These are phyloP conservation scores for Phycodurus eques DNA, from an alignment of 2,113 vertebrate species.

Conservation along the genomic window DNA sequence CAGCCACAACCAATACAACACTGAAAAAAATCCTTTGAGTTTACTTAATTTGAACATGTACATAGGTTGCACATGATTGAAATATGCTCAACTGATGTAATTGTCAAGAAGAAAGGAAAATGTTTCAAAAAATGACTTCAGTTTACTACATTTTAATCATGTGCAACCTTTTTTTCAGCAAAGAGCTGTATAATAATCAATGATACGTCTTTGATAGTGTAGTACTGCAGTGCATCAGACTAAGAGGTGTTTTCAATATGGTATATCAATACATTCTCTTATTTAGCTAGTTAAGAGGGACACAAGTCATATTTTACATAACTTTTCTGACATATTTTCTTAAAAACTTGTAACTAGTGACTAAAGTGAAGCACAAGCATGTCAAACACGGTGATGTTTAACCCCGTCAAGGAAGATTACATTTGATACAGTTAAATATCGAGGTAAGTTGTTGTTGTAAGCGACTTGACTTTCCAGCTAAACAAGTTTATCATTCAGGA, in stretches of 20 bases:
- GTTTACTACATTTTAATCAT: too few species aligned
- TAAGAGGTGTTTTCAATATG: background rate
- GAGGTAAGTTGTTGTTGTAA: background rate
- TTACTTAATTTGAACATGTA: background rate
- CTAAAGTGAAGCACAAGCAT: background rate
- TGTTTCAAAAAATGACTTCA: too few species aligned
- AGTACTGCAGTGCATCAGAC: background rate
- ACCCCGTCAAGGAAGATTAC: background rate
- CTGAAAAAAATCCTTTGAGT: background rate
- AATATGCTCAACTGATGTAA: too few species aligned
- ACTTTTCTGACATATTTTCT: background rate
- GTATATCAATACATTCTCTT: background rate
- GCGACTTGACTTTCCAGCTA: background rate
- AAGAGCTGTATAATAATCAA: background rate
- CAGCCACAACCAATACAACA: background rate
- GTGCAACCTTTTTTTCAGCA: too few species aligned
- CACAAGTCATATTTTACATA: background rate
- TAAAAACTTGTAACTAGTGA: background rate
- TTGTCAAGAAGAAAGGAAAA: too few species aligned
- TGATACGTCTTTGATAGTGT: background rate
- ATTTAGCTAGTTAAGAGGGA: background rate
- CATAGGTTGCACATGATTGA: too few species aligned
- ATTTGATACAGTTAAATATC: background rate
- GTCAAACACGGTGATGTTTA: background rate
- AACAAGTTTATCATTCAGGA: background rate